Conservation (phyloP, 1,140 invertebrate species). For the Onthophagus taurus region DNA sequence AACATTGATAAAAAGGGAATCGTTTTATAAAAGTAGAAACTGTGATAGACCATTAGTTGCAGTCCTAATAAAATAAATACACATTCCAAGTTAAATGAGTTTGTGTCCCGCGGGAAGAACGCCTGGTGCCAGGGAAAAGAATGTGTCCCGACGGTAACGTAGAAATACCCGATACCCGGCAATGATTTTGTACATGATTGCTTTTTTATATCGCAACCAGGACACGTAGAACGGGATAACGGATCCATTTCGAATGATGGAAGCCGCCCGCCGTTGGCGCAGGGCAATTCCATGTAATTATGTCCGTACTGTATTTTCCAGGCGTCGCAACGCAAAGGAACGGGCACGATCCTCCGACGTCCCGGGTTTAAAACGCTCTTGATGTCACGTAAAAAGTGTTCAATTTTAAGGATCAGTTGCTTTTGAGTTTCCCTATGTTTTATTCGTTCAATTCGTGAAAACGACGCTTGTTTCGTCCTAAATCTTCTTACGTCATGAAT, state of each 20-base stretch:
- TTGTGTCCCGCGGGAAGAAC: slow-evolving; percentile 33
- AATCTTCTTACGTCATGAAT: too few species aligned
- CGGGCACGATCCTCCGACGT: too few species aligned
- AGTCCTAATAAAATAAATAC: slow-evolving; percentile 39
- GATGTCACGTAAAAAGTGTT: not conserved
- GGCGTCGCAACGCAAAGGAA: not conserved
- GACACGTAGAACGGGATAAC: slow-evolving; percentile 38
- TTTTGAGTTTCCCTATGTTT: not conserved
- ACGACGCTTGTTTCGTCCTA: too few species aligned
- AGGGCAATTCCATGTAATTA: slow-evolving; percentile 10
- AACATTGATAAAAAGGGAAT: too few species aligned
- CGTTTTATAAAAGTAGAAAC: too few species aligned
- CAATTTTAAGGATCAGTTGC: not conserved
- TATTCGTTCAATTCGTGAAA: not conserved
- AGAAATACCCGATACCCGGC: slow-evolving; percentile 37
- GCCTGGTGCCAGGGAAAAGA: slow-evolving; percentile 26
- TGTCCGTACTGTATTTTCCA: slow-evolving; percentile 1
- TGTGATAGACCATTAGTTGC: slow-evolving; percentile 36
- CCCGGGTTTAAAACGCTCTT: too few species aligned
- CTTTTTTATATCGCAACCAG: slow-evolving; percentile 39
- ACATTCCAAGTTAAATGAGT: slow-evolving; percentile 41
- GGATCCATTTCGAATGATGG: slow-evolving; percentile 35
- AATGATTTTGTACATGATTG: slow-evolving; percentile 41
- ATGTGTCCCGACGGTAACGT: slow-evolving; percentile 39
- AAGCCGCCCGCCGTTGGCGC: slow-evolving; percentile 34